phyloP scores from a whole-genome alignment of 2,888 invertebrate species.

The Rhabditophanes sp. region DNA sequence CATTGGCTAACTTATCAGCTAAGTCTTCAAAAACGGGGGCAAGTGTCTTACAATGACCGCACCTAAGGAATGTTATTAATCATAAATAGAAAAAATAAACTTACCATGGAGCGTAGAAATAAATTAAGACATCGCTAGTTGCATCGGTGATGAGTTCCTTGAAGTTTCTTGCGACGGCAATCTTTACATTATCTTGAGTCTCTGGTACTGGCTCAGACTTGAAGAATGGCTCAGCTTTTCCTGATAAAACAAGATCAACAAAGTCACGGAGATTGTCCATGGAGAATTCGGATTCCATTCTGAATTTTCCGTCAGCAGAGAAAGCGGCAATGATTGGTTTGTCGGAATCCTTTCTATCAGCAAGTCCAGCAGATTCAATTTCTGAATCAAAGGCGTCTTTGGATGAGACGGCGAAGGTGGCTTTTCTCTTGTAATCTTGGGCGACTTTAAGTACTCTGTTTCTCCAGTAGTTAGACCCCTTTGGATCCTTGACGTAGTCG shows the following conservation, averaged over 20 bases:
- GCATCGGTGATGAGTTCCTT: slow-evolving; percentile 72
- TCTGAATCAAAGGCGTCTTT: slow-evolving; percentile 82
- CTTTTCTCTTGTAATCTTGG: slow-evolving; percentile 44
- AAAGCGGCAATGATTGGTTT: slow-evolving; percentile 74
- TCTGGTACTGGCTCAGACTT: slow-evolving; percentile 87
- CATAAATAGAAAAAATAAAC: slow-evolving; percentile 49
- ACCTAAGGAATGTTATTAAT: no score
- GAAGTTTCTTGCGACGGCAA: slow-evolving; percentile 91
- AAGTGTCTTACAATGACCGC: slow-evolving; percentile 85
- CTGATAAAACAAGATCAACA: slow-evolving; percentile 64
- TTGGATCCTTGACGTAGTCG: slow-evolving; percentile 86
- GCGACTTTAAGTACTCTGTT: slow-evolving; percentile 53
- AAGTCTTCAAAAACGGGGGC: slow-evolving; percentile 78
- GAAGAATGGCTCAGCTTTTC: slow-evolving; percentile 70
- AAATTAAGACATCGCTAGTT: slow-evolving; percentile 56
- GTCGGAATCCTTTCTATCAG: slow-evolving; percentile 62
- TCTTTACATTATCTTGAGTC: slow-evolving; percentile 57
- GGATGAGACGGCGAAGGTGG: slow-evolving; percentile 74
- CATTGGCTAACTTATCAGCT: slow-evolving; percentile 67
- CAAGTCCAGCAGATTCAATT: slow-evolving; percentile 78
- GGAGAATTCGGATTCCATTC: slow-evolving; percentile 74
- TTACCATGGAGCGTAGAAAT: slow-evolving; percentile 29
- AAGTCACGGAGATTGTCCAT: slow-evolving; percentile 70
- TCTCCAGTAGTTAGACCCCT: slow-evolving; percentile 97
- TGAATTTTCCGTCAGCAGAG: slow-evolving; percentile 69